phyloP scores from a whole-genome alignment of 2,113 vertebrate species.

The Chaetodon trifascialis region DNA sequence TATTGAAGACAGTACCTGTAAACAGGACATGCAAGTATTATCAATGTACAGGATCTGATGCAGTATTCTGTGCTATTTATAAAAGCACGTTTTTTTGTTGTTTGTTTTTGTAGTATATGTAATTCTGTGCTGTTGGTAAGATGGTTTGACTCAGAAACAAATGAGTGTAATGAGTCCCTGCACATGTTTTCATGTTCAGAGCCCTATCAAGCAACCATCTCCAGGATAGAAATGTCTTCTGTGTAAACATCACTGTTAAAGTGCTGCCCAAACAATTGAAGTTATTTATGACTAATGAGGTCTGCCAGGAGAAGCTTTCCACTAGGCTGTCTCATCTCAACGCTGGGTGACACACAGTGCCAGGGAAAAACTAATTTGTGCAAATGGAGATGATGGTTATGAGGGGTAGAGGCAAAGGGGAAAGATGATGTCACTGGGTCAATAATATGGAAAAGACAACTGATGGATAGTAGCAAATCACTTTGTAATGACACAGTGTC shows the following conservation, averaged over 20 bases:
- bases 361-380: not conserved
- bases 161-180: not conserved
- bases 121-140: not conserved
- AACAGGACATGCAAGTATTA: slow-evolving; percentile 6
- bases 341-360: not conserved
- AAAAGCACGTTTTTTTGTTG: slow-evolving; percentile 11
- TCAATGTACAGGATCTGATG: not conserved
- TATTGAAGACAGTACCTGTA: not conserved
- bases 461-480: slow-evolving; percentile 32
- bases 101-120: not conserved
- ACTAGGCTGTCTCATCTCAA: slow-evolving; percentile 7
- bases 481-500: not conserved
- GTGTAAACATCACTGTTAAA: slow-evolving; percentile 13
- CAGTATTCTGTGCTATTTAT: not conserved
- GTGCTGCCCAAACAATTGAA: not conserved
- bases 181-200: not conserved
- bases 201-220: not conserved
- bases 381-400: slow-evolving; percentile 18
- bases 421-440: slow-evolving; percentile 24
- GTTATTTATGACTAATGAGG: slow-evolving; percentile 8
- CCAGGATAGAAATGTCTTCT: not conserved
- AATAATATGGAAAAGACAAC: slow-evolving; percentile 36
- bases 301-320: not conserved
- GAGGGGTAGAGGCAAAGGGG: not conserved
- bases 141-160: slow-evolving; percentile 2